Percentiles rank a stretch among this genome's conserved stretches.
Conservation (phyloP, 2,113 vertebrate genomes). For the Mohoua ochrocephala region DNA sequence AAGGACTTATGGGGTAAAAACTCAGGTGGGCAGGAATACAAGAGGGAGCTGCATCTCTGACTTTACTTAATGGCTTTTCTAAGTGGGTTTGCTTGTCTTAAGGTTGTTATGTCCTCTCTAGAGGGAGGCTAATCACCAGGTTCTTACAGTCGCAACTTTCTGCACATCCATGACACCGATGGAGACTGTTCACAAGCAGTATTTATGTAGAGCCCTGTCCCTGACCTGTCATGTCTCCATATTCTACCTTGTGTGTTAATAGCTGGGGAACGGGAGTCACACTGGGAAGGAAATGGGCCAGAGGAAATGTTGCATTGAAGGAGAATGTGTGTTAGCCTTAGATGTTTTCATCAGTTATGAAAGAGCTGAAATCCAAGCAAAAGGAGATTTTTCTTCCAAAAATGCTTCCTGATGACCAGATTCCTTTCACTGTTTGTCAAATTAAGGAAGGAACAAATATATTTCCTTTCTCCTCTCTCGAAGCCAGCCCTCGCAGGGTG, state of each 20-base stretch:
- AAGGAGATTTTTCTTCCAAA: background rate
- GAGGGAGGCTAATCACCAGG: background rate
- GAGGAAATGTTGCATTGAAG: background rate
- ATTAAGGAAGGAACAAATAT: background rate
- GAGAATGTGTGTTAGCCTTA: background rate
- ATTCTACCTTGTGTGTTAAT: no score
- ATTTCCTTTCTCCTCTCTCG: background rate
- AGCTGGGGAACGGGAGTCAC: background rate
- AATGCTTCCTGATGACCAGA: background rate
- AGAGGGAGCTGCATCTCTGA: background rate
- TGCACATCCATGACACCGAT: accelerated
- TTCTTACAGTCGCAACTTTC: background rate
- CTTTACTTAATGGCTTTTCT: background rate
- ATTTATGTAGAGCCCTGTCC: background rate
- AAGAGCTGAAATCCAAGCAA: background rate
- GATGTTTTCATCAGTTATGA: background rate
- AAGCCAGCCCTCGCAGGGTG: background rate
- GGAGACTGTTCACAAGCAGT: background rate
- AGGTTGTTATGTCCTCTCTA: background rate
- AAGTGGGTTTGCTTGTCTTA: background rate
- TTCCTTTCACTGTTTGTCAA: background rate
- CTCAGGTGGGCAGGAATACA: background rate
- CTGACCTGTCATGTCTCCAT: background rate
- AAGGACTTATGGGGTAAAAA: background rate
- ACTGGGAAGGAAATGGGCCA: background rate